Evolutionary conservation across 1,140 invertebrate species (phyloP), one percentile per base, ranked within the genome.

Genomic region (Procambarus clarkii): DNA sequence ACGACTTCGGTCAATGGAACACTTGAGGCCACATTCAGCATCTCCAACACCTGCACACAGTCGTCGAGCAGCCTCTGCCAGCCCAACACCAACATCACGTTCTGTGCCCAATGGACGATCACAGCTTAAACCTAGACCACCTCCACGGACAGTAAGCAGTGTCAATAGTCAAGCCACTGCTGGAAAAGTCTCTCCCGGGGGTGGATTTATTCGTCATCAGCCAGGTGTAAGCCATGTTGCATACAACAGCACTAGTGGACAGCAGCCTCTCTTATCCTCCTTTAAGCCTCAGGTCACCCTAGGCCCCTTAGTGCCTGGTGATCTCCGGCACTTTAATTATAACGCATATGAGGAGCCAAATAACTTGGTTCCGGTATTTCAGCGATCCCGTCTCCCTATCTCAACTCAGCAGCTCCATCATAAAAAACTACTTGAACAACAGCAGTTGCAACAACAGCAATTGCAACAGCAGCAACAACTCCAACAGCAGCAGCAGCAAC

Each of bases 261-360:
- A 90, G 76, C 85, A 92, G 60, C 92, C 92, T 77, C 88, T 90
- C 69, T 86, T 92, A 3, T 92, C 92, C 3, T 91, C 92, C 18
- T 92, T 92, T 81, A 92, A 92, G 24, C 92, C 92, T 13, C 86
- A 88, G 76, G 86, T 85, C 60, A 69, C 80, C 60, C 81, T 88
- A 15, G 86, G 86, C 5, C 86, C 81, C 24, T 48, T 85, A 8
- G 86, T 88, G 15, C 86, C 80, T 50, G 91, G 86, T 7, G 91
- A 83, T 60, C 82, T 92, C 58, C 90, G 87, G 18, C 91, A 92
- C 24, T 88, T 85, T 21, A 93, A 93, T 69, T 92, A 93, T 71
- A 92, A 88, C 80, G 88, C 89, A 46, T 93, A 93, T 87, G 90
- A 93, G 80, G 90, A 93, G 69, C 92, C 92, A 18, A 93, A 93